Base-by-base conservation (phyloP, 2,888 invertebrate genomes). In the Latrodectus elegans region DNA sequence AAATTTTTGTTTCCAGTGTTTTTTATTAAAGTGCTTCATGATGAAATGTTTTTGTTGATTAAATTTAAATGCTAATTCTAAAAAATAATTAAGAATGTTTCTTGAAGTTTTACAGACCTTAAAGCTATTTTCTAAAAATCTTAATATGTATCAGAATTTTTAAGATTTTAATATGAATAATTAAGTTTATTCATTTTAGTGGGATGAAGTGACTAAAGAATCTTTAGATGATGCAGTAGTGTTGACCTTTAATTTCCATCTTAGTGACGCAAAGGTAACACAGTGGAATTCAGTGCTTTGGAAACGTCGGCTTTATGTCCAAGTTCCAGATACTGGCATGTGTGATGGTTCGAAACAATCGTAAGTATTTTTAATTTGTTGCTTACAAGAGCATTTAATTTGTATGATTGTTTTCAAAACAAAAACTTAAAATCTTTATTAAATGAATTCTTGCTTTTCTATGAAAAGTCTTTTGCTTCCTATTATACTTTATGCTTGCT, bases 321-420 rank as follows among this genome's bases (percentile, higher is more conserved):
- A 97, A 90, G 94, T 98, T 91, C 97, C 98, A 74, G 94, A 95
- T 89, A 95, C 95, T 89, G 95, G 97, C 90, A 94, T 96, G 90
- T 96, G 97, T 8, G 97, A 96, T 91, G 96, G 98, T 91, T 98
- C 98, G 91, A 97, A 98, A 93, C 97, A 99, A 93, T 97, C 97
- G 93, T 93, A 88, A 90, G 90, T 89, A 22, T 26, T 65, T 15
- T 38, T 22, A 22, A 22, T 22, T 22, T 22, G 1, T 22, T 22
- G 22, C 22, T 22, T 1, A 22, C 22, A 22, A 22, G 22, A 22
- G 22, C 0, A 22, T 22, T 22, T 22, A 22, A 22, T 1, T 22
- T 22, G 22, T 22, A 22, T 22, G 0, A 22, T 22, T 22, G 22
- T 22, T 22, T 22, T 22, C 1, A 22, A 22, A 22, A 22, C 0